Conservation (phyloP, 2,888 invertebrate species). For the Melieria picta region DNA sequence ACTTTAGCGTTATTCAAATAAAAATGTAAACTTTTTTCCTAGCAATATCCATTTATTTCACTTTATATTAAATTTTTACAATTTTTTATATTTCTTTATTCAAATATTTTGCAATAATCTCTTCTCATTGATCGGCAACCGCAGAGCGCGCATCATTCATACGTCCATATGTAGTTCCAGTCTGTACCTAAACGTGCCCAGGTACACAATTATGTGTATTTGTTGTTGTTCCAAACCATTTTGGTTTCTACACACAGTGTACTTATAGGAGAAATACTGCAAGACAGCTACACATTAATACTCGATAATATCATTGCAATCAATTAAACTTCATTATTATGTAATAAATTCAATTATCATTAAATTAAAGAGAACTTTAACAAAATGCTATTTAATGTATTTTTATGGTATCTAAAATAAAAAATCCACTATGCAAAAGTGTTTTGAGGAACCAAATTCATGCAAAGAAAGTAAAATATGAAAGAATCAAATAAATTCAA, state of each 20-base stretch:
- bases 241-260: no score
- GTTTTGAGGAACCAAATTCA: not conserved
- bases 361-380: not conserved
- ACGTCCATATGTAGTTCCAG: no score
- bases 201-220: no score
- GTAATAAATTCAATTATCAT: constrained; percentile 4
- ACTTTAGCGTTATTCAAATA: not conserved
- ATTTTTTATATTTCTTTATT: no score
- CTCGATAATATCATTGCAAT: no score
- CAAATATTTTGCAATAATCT: no score
- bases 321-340: no score
- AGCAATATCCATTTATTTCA: not conserved
- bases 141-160: no score
- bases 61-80: not conserved
- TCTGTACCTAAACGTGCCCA: no score
- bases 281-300: no score
- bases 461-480: not conserved
- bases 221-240: no score
- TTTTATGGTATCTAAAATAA: constrained; percentile 18
- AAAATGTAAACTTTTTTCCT: not conserved
- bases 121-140: not conserved
- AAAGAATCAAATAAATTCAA: not conserved
- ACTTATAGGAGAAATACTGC: no score
- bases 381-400: constrained; percentile 12
- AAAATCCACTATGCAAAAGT: not conserved